These are phyloP conservation scores for Episyrphus balteatus DNA, from an alignment of 1,140 invertebrate genomes.

Conservation along the genomic window DNA sequence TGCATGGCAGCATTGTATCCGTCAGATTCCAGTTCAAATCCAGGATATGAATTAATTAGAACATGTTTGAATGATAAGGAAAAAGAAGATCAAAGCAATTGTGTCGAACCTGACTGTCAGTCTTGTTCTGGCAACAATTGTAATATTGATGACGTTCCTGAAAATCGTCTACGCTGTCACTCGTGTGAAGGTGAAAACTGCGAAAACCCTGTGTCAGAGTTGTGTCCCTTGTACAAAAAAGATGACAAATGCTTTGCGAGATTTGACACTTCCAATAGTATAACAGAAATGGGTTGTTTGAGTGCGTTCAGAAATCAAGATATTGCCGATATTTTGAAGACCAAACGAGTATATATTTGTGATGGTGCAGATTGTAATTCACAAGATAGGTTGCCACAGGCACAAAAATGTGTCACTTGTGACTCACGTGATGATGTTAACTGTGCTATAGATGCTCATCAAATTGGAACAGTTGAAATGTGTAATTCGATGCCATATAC, in stretches of 20 bases:
- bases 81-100: slow-evolving; percentile 10
- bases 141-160: slow-evolving; percentile 17
- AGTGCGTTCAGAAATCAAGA: slow-evolving; percentile 27
- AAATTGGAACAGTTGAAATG: slow-evolving; percentile 12
- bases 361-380: slow-evolving; percentile 19
- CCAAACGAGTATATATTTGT: slow-evolving; percentile 24
- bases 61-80: slow-evolving; percentile 29
- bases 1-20: slow-evolving; percentile 25
- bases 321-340: slow-evolving; percentile 19
- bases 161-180: slow-evolving; percentile 19
- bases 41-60: slow-evolving; percentile 21
- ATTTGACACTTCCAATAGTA: slow-evolving; percentile 19
- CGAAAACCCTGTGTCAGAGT: slow-evolving; percentile 12
- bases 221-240: slow-evolving; percentile 20
- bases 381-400: slow-evolving; percentile 5
- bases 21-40: slow-evolving; percentile 15
- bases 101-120: slow-evolving; percentile 12
- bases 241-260: slow-evolving; percentile 23
- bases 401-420: slow-evolving; percentile 22
- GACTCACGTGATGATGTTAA: slow-evolving; percentile 18
- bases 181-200: slow-evolving; percentile 19
- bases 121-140: slow-evolving; percentile 16
- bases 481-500: slow-evolving; percentile 25
- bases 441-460: slow-evolving; percentile 17
- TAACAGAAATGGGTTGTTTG: slow-evolving; percentile 19